Base-by-base conservation (phyloP, 2,113 vertebrate genomes). In the Otus sunia region DNA sequence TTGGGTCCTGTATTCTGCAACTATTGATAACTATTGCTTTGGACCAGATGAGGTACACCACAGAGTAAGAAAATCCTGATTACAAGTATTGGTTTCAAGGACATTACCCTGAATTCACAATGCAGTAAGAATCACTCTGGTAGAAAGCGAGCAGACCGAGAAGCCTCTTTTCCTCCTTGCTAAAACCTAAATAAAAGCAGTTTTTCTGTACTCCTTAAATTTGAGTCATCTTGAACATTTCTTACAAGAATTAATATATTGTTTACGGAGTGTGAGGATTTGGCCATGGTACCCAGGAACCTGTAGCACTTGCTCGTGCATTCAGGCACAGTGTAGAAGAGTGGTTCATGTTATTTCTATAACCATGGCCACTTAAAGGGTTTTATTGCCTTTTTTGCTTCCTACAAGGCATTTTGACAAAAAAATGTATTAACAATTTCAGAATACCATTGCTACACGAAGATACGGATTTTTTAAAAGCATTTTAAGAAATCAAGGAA, bases 401-500 rank as follows among this genome's bases (percentile, higher is more conserved):
- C 29, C 39, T 89, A 49, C n/a, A 72, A 79, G 34, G 21, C 36
- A 84, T 68, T 94, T 64, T 72, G 47, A 60, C 25, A 50, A 39
- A 41, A 59, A 60, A 30, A 32, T 1, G 10, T 74, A 59, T 77
- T 84, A 93, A 56, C 22, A 74, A 62, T 88, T 88, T 81, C 56
- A 75, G 79, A 88, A 84, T 71, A 39, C 18, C 43, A 43, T 59
- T 93, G 82, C 63, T 90, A 52, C 75, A 27, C 50, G 76, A 86
- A 93, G 50, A 80, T 79, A 90, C 0, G 2, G 27, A 58, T 64
- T 72, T 55, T 90, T 74, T 7, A 53, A 84, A 92, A 88, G 27
- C 45, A 74, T 88, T 96, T 86, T 90, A 77, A 68, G 39, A 84
- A 96, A 77, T 73, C 74, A 92, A 93, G 64, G 43, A 63, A 60